Percentiles rank a stretch among this genome's conserved stretches.
Evolutionary conservation across 2,113 vertebrate species (phyloP).

Genomic region (Trematomus loennbergii): DNA sequence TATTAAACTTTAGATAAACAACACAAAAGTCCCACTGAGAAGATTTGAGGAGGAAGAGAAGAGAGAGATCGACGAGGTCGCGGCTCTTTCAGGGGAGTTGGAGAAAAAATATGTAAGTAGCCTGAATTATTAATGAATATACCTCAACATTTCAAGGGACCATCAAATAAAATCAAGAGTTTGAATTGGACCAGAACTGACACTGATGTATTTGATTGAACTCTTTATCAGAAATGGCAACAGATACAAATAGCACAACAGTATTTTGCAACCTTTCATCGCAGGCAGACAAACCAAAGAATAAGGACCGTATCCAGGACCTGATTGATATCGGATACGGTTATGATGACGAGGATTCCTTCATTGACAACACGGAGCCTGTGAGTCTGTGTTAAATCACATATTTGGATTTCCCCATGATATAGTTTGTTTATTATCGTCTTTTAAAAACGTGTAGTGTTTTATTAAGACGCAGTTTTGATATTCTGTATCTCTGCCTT

Average conservation of each 20-base stretch:
- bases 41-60: slow-evolving; percentile 80
- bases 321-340: slow-evolving; percentile 96
- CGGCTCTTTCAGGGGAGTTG: slow-evolving; percentile 86
- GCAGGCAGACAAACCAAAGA: slow-evolving; percentile 87
- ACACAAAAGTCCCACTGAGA: slow-evolving; percentile 50
- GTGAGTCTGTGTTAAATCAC: slow-evolving; percentile 82
- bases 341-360: slow-evolving; percentile 96
- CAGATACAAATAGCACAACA: neutral
- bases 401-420: neutral
- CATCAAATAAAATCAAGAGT: neutral
- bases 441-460: neutral
- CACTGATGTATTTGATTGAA: neutral
- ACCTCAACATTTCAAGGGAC: neutral
- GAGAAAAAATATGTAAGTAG: slow-evolving; percentile 93
- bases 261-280: slow-evolving; percentile 6
- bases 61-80: slow-evolving; percentile 85
- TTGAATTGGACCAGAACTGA: neutral
- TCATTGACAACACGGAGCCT: slow-evolving; percentile 98
- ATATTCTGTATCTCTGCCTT: neutral
- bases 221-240: neutral
- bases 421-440: neutral
- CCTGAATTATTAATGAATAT: neutral
- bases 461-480: neutral
- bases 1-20: slow-evolving; percentile 19
- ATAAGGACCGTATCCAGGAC: slow-evolving; percentile 92